A percentile compares a stretch with the other conserved stretches of the same genome.
Conservation (phyloP, 2,888 invertebrate species). For the Nymphalis polychloros region DNA sequence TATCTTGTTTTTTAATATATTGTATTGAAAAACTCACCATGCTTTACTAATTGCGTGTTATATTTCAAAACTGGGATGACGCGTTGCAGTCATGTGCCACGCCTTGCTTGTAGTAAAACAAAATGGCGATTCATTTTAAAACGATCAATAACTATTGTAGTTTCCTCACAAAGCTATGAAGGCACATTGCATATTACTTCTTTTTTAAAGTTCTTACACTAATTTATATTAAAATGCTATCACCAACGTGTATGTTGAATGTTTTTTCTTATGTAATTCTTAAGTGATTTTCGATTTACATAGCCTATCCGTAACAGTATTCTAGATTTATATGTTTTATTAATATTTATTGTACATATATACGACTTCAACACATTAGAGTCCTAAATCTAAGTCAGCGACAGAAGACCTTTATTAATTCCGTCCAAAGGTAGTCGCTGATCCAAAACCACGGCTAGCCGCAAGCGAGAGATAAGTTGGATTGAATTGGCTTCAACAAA, state of each 20-base stretch:
- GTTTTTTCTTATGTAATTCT: slow-evolving; percentile 9
- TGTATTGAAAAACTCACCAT: slow-evolving; percentile 65
- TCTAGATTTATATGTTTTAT: neutral
- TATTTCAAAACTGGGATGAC: slow-evolving; percentile 50
- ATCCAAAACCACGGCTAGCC: slow-evolving; percentile 53
- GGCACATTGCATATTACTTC: slow-evolving; percentile 28
- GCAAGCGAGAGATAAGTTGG: slow-evolving; percentile 45
- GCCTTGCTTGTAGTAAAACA: slow-evolving; percentile 59
- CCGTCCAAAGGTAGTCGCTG: slow-evolving; percentile 45
- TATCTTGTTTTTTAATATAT: slow-evolving; percentile 11
- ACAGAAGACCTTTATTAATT: slow-evolving; percentile 40
- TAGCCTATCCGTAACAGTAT: slow-evolving; percentile 13
- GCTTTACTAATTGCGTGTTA: slow-evolving; percentile 51
- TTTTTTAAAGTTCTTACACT: slow-evolving; percentile 29
- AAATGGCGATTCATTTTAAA: slow-evolving; percentile 66
- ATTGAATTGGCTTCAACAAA: slow-evolving; percentile 10
- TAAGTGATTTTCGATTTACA: neutral
- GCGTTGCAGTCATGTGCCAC: slow-evolving; percentile 57
- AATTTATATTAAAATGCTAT: slow-evolving; percentile 16
- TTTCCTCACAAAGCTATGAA: slow-evolving; percentile 36
- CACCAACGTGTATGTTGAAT: slow-evolving; percentile 14
- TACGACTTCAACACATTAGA: slow-evolving; percentile 34
- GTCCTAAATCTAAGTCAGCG: slow-evolving; percentile 48
- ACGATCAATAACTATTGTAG: slow-evolving; percentile 17
- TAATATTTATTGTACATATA: slow-evolving; percentile 12